Base-by-base conservation (phyloP, 2,113 vertebrate species). In the Urocynchramus pylzowi region DNA sequence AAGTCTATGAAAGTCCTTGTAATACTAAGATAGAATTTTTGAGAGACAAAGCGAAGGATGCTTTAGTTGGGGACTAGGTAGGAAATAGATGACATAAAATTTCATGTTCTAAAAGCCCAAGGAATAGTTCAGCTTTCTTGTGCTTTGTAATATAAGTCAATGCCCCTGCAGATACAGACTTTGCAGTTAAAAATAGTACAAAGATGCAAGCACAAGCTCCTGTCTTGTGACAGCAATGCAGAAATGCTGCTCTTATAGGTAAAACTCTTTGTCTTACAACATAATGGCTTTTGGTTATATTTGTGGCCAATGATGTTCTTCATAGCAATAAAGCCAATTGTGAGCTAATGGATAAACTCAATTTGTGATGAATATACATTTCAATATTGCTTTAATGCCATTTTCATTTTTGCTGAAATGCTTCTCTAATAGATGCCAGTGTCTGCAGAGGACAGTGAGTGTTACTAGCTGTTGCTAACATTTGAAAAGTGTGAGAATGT, bases 121-220 rank as follows among this genome's bases (percentile, higher is more conserved):
- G 16, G 17, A 88, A 37, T 81, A 49, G 19, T 88, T 82, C 6
- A 49, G 17, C 45, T 89, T 76, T 80, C 42, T 27, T 56, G 20
- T 68, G 52, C 61, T 60, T 23, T 56, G 67, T 74, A 74, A 96
- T 89, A 80, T 91, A 91, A 74, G 68, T 56, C 71, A 42, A 0
- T 94, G 50, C 59, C 12, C 13, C 33, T 88, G 75, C 39, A 80
- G 68, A 90, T 31, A 17, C 52, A 82, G 86, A 81, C 45, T 92
- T 42, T 12, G 27, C 35, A 76, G 63, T 71, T 95, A 90, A 91
- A 96, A 95, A 95, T 80, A 94, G 60, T 61, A 26, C 33, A 91
- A 35, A 10, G 54, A 63, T 87, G 70, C 52, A 80, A 37, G 35
- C 7, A 2, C 35, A 50, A 52, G 54, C 35, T 74, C 37, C 30